A percentile compares a stretch with the other conserved stretches of the same genome.
Evolutionary conservation across 2,113 vertebrate species (phyloP).

Genomic region (Aramus guarauna): DNA sequence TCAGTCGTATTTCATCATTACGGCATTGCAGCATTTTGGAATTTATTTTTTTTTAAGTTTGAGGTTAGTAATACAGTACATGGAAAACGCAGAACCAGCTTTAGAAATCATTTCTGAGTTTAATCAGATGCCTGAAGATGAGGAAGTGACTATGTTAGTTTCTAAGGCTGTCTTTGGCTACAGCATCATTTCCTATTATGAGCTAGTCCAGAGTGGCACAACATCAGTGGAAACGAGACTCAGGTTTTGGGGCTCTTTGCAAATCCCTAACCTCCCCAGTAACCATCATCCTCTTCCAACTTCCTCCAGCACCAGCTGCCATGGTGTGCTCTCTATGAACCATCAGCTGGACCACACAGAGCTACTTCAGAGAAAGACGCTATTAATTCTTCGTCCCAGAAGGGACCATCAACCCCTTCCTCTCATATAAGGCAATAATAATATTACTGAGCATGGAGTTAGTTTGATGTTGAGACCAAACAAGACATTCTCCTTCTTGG

Average conservation of each 20-base stretch:
- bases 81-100: constrained; percentile 21
- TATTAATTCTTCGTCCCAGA: not conserved
- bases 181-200: not conserved
- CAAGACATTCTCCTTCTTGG: not conserved
- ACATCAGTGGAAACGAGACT: not conserved
- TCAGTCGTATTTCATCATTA: not conserved
- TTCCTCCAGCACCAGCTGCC: not conserved
- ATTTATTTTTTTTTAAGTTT: not conserved
- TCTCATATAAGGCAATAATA: not conserved
- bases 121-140: not conserved
- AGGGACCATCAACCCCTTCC: not conserved
- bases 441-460: not conserved
- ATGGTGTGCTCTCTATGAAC: fast-evolving
- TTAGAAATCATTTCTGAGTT: constrained; percentile 29
- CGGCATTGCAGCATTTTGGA: not conserved
- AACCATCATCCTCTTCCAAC: not conserved
- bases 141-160: constrained; percentile 5
- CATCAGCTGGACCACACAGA: not conserved
- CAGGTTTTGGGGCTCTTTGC: not conserved
- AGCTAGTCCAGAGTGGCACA: not conserved
- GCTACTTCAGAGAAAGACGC: not conserved
- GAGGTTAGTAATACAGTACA: not conserved
- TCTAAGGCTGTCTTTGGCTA: not conserved
- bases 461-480: not conserved
- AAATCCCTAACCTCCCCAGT: not conserved